These are phyloP conservation scores for Rotaria sp. DNA, from an alignment of 2,888 invertebrate genomes.

Conservation along the genomic window DNA sequence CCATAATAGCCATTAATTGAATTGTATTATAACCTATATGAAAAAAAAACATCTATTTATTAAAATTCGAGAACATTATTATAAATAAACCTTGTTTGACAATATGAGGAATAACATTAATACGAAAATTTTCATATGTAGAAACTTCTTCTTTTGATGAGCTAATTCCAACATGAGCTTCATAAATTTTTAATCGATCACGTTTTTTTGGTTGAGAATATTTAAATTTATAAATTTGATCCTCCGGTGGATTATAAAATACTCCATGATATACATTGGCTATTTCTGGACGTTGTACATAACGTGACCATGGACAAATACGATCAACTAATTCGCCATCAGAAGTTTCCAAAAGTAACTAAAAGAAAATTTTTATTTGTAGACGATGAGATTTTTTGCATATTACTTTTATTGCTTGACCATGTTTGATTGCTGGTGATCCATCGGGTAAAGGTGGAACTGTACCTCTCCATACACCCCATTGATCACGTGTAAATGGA, in stretches of 20 bases:
- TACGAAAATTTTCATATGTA: constrained; percentile 80
- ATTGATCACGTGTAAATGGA: constrained; percentile 74
- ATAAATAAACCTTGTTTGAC: constrained; percentile 66
- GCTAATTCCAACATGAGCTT: constrained; percentile 94
- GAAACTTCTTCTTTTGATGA: constrained; percentile 81
- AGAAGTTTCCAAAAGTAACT: constrained; percentile 67
- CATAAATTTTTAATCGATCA: constrained; percentile 80
- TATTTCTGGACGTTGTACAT: constrained; percentile 72
- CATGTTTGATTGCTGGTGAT: constrained; percentile 71
- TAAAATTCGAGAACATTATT: too few species aligned
- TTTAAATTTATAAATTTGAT: constrained; percentile 70
- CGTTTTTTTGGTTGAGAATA: constrained; percentile 70
- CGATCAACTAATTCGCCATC: constrained; percentile 73
- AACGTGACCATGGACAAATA: constrained; percentile 90
- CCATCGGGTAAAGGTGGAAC: constrained; percentile 78
- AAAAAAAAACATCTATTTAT: too few species aligned
- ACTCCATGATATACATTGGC: constrained; percentile 79
- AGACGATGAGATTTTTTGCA: too few species aligned
- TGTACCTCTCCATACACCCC: constrained; percentile 86
- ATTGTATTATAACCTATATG: constrained; percentile 74
- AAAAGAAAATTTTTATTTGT: constrained; percentile 43
- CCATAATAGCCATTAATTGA: constrained; percentile 99
- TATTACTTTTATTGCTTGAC: constrained; percentile 78
- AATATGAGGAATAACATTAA: constrained; percentile 81
- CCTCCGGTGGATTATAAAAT: constrained; percentile 60